Evolutionary conservation across 2,797 vertebrate species (phyloP), one percentile per base, ranked within the genome.

Genomic region (Xenops minutus): DNA sequence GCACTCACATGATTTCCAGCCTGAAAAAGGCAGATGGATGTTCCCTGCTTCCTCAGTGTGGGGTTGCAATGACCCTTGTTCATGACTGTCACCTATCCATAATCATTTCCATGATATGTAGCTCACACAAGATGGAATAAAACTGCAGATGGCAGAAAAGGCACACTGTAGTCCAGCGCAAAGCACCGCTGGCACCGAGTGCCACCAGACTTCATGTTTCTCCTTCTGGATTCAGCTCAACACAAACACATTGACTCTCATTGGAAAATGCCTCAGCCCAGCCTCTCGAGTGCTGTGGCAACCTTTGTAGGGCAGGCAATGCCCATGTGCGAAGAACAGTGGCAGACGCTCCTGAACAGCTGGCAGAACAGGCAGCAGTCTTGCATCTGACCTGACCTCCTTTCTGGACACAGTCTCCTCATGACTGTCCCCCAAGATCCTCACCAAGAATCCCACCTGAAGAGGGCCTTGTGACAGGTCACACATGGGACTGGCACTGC

Each of bases 271-370:
- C 58, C 64, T 91, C 79, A 68, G 74, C 51, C n/a, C 49, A 51
- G 73, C 27, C 62, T 82, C 52, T 62, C 48, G 43, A 62, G 48
- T 12, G 21, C 86, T 46, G 69, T 44, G 59, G 86, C 59, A 89
- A 82, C 54, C 48, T 87, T 29, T 73, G 59, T 18, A 66, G 32
- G 48, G 34, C 18, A 66, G 51, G 67, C 68, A n/a, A 10, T 36
- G 69, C 7, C 59, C 8, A 29, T 1, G 23, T 23, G 62, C 88
- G 69, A 63, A 58, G 75, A 36, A 13, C 1, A 9, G 26, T 0
- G 1, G 8, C 64, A 80, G 72, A 22, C 0, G 0, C 36, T 86
- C 41, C 39, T 26, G 27, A 69, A 43, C 0, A 0, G 34, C 34
- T 7, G 15, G 22, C 6, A 18, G 32, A 71, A 64, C 49, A 59